Base-by-base conservation (phyloP, 2,888 invertebrate species). In the Luffia ferchaultella region DNA sequence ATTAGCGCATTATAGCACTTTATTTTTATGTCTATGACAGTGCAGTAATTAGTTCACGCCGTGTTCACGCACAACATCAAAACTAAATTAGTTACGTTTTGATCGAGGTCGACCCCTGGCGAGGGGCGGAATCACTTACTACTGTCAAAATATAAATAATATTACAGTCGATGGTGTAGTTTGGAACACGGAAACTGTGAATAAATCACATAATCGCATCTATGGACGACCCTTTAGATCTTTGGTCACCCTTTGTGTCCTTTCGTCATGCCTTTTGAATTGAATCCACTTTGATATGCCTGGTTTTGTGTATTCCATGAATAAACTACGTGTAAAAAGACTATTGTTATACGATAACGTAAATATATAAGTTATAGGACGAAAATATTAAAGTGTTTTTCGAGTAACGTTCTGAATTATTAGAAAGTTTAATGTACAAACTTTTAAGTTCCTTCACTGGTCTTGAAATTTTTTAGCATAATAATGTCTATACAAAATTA, bases 1-100 rank as follows among this genome's bases (percentile, higher is more conserved):
- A 76, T 73, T 73, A 76, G 73, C 68, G 67, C 68, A 74, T 73
- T 73, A 71, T 60, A 60, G 66, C 64, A 67, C 72, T 70, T 66
- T 71, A 73, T 76, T 73, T 72, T 68, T 70, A 70, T 71, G 64
- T 59, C 65, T 74, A 77, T 78, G 78, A 80, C 75, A 75, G 61
- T 67, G 78, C 79, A 75, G 69, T 80, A 80, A 80, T 80, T 74
- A 71, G 75, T 75, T 77, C 76, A 78, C 76, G 73, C 70, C 73
- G 74, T 71, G 76, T 75, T 77, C 76, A 78, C 76, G 73, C 70
- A 73, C 74, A 69, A 77, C 70, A 79, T 75, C 76, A 76, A 76
- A 78, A 76, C 74, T 64, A 75, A 76, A 76, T 77, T 76, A 76
- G 72, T 69, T 60, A 15, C 20, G 20, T 20, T 20, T 16, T 42